phyloP scores from a whole-genome alignment of 2,113 vertebrate species.

The Bos indicus region DNA sequence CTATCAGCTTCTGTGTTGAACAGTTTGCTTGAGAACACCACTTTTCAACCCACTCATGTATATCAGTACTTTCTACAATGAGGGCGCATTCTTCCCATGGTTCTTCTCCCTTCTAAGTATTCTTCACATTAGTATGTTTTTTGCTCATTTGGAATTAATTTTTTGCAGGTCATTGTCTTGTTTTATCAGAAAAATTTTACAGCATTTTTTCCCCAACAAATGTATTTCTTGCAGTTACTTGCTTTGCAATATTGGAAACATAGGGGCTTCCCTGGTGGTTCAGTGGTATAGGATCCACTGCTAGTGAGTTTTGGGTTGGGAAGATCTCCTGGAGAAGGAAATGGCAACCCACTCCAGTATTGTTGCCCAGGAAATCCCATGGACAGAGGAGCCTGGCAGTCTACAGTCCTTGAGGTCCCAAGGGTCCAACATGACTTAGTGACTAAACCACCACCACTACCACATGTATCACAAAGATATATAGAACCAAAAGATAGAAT shows the following conservation, averaged over 20 bases:
- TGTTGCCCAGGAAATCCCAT: neutral
- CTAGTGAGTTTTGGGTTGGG: neutral
- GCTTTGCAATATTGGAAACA: neutral
- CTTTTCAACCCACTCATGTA: neutral
- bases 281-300: neutral
- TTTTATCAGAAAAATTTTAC: neutral
- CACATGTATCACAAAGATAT: neutral
- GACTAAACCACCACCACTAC: neutral
- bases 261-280: neutral
- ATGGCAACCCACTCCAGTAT: neutral
- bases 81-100: neutral
- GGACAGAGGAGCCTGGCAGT: neutral
- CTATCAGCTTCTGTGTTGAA: neutral
- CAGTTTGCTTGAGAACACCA: neutral
- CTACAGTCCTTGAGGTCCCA: neutral
- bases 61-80: neutral
- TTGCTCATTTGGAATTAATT: neutral
- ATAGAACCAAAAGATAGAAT: neutral
- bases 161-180: neutral
- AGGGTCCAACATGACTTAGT: neutral
- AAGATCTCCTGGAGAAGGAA: neutral
- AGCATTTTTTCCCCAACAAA: neutral
- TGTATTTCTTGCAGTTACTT: neutral
- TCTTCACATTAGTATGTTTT: neutral
- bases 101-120: neutral